phyloP scores from a whole-genome alignment of 2,113 vertebrate species.

The Panthera tigris region DNA sequence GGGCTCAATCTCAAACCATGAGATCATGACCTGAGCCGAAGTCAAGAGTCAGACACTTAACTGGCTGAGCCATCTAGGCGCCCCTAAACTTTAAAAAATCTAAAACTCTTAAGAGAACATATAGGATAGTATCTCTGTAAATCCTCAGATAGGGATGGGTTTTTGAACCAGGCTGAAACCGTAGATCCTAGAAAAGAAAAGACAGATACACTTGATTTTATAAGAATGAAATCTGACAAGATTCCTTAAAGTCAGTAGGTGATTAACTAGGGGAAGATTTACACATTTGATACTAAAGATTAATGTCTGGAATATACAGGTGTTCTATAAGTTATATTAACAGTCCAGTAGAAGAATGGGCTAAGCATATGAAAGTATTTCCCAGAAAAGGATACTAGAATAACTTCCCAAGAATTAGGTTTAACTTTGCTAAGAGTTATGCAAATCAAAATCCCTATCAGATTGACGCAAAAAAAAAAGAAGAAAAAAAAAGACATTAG shows the following conservation, averaged over 20 bases:
- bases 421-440: neutral
- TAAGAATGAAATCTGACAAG: neutral
- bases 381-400: neutral
- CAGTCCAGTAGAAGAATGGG: neutral
- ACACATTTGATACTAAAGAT: neutral
- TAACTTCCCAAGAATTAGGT: neutral
- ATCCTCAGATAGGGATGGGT: neutral
- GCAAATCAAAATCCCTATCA: neutral
- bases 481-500: neutral
- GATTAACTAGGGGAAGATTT: neutral
- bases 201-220: neutral
- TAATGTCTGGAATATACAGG: neutral
- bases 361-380: neutral
- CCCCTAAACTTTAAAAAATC: neutral
- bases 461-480: neutral
- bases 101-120: constrained; percentile 6
- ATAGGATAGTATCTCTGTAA: neutral
- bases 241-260: neutral
- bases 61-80: too few species aligned
- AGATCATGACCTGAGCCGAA: too few species aligned
- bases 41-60: too few species aligned
- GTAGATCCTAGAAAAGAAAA: neutral
- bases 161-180: constrained; percentile 15
- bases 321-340: neutral
- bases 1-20: too few species aligned